phyloP scores from a whole-genome alignment of 2,797 vertebrate species.

The Trachops cirrhosus region DNA sequence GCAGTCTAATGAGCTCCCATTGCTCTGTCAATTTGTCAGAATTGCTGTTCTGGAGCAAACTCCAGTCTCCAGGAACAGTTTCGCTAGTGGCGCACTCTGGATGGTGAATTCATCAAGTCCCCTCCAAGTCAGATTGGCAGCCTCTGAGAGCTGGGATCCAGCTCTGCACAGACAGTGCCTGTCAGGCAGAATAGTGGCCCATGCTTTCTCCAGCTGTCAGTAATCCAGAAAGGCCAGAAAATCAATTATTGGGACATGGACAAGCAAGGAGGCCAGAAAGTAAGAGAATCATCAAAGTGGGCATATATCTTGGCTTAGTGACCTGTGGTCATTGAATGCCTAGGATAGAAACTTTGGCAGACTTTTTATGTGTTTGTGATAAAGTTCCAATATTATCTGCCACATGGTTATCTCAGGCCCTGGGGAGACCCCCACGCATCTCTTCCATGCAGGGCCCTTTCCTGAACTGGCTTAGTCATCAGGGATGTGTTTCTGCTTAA shows the following conservation, averaged over 20 bases:
- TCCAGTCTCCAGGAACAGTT: constrained; percentile 55
- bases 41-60: constrained; percentile 66
- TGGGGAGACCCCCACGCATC: neutral
- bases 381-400: neutral
- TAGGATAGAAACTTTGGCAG: neutral
- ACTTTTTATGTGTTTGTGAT: neutral
- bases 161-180: constrained; percentile 11
- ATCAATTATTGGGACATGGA: neutral
- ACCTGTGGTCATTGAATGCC: neutral
- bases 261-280: neutral
- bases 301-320: neutral
- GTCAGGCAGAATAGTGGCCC: neutral
- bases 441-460: neutral
- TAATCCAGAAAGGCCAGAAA: constrained; percentile 28
- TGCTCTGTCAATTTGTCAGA: constrained; percentile 66
- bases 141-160: constrained; percentile 16
- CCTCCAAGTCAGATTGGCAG: constrained; percentile 58
- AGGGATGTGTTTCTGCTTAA: constrained; percentile 6
- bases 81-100: constrained; percentile 19
- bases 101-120: constrained; percentile 41
- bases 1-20: constrained; percentile 38
- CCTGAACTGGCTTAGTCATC: neutral
- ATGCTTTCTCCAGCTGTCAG: constrained; percentile 9
- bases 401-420: neutral
- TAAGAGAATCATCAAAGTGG: neutral